Conservation (phyloP, 2,797 vertebrate species). For the Pantherophis alleghaniensis region DNA sequence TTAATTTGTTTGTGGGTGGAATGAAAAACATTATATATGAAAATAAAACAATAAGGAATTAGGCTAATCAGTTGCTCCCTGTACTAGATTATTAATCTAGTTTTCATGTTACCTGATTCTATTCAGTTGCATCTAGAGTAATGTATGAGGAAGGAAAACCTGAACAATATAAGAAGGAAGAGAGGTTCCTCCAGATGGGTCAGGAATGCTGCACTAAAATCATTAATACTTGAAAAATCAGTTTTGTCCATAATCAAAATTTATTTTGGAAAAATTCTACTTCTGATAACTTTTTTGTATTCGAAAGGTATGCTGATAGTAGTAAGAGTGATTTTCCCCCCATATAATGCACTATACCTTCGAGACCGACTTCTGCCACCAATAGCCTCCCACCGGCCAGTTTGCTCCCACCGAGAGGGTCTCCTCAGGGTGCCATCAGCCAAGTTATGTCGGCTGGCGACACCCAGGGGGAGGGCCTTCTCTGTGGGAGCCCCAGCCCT, state of each 20-base stretch:
- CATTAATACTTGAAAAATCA: background rate
- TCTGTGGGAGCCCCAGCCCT: too few species aligned
- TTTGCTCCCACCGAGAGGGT: too few species aligned
- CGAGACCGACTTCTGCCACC: too few species aligned
- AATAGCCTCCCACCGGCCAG: too few species aligned
- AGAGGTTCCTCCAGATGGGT: background rate
- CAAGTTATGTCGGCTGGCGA: too few species aligned
- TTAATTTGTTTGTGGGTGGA: background rate
- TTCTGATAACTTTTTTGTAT: background rate
- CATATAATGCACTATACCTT: background rate
- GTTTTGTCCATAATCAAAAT: background rate
- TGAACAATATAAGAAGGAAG: background rate
- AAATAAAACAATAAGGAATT: background rate
- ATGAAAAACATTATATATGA: background rate
- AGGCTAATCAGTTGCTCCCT: background rate
- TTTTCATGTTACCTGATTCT: background rate
- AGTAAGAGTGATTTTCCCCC: background rate
- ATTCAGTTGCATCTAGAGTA: background rate
- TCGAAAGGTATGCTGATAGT: background rate
- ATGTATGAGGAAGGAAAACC: background rate
- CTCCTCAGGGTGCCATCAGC: too few species aligned
- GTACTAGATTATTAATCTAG: background rate
- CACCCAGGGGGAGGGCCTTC: too few species aligned
- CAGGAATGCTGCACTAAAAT: background rate
- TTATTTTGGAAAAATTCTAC: background rate